phyloP scores from a whole-genome alignment of 1,140 invertebrate genomes.

The Bursaphelenchus mucronatus region DNA sequence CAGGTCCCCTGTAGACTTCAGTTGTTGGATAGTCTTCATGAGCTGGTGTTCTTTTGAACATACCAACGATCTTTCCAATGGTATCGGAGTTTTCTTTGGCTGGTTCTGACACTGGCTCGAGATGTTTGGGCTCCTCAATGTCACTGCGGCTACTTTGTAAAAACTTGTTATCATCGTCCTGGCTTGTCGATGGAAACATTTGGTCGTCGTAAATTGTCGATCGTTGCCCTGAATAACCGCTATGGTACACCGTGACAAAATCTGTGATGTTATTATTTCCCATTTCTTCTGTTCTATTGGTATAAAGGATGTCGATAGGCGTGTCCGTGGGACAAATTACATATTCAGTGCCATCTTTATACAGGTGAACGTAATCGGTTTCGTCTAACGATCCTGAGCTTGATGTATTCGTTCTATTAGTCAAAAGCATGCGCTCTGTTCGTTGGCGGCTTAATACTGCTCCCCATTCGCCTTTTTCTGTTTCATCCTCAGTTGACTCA shows the following conservation, averaged over 20 bases:
- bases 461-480: not conserved
- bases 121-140: not conserved
- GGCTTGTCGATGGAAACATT: not conserved
- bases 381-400: conserved; percentile 8
- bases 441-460: not conserved
- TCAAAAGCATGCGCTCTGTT: conserved; percentile 16
- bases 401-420: conserved; percentile 12
- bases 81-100: not conserved
- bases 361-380: conserved; percentile 5
- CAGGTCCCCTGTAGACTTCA: not conserved
- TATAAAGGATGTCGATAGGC: no score
- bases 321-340: conserved; percentile 1
- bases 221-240: no score
- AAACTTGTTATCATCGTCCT: not conserved
- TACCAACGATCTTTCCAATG: not conserved
- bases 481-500: not conserved
- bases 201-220: not conserved
- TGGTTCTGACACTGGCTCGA: not conserved
- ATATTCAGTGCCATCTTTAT: conserved; percentile 1
- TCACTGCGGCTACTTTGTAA: not conserved
- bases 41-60: not conserved
- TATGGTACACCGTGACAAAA: no score
- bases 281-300: no score
- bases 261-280: no score
- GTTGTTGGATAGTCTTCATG: not conserved